Base-by-base conservation (phyloP, 2,888 invertebrate species). In the Xanthia icteritia region DNA sequence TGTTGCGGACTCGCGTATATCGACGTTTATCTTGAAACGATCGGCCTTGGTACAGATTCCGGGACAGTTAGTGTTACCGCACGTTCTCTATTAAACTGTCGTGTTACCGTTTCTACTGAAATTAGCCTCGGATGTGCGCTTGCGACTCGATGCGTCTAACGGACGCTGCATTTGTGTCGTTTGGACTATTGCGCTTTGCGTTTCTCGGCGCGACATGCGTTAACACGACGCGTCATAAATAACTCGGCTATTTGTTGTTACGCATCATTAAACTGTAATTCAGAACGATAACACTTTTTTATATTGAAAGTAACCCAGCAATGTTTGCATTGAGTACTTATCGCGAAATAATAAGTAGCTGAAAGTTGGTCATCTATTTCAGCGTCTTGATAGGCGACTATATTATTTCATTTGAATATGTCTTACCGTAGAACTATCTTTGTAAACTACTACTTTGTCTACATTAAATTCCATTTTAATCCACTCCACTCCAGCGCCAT, bases 31-130 rank as follows among this genome's bases (percentile, higher is more conserved):
- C 90, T 90, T 87, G 85, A 89, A 91, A 92, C 91, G 89, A 89
- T 89, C 91, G 93, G 92, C 93, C 94, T 94, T 94, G 94, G 89
- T 91, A 92, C 91, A 89, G 88, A 94, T 94, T 92, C 94, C 90
- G 84, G 92, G 91, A 92, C 92, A 91, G 93, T 93, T 93, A 92
- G 86, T 89, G 87, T 90, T 91, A 92, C 92, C 91, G 92, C 91
- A 91, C 88, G 89, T 86, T 91, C 89, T 90, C 88, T 90, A 90
- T 92, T 89, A 89, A 91, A 90, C 90, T 89, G 89, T 88, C 90
- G 88, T 89, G 89, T 90, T 92, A 93, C 94, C 91, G 93, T 92
- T 88, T 91, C 89, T 85, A 84, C 90, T 92, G 91, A 92, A 93
- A 93, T 94, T 91, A 92, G 88, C 89, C 88, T 89, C 89, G 85